Evolutionary conservation across 2,888 invertebrate species (phyloP).

Genomic region (Dynastes hyllus): DNA sequence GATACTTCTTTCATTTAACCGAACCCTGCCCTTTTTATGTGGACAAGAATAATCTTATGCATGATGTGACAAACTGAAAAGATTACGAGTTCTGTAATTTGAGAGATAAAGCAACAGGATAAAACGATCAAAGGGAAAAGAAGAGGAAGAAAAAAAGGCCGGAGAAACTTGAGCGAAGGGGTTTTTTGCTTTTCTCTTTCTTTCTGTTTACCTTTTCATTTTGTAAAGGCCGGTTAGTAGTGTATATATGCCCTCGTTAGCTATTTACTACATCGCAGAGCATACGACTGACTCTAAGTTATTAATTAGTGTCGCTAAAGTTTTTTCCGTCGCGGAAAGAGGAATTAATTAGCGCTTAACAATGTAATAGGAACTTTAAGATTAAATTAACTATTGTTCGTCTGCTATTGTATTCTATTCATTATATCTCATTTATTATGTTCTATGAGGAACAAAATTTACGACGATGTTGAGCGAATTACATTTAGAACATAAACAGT

Average conservation of each 20-base stretch:
- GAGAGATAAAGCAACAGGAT: slow-evolving; percentile 37
- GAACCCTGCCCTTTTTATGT: slow-evolving; percentile 13
- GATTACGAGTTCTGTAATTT: slow-evolving; percentile 54
- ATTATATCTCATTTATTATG: no score
- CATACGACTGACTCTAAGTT: not conserved
- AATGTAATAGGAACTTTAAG: no score
- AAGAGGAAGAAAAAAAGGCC: slow-evolving; percentile 9
- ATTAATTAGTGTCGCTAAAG: slow-evolving; percentile 4
- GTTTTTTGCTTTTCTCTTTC: slow-evolving; percentile 20
- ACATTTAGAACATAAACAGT: no score
- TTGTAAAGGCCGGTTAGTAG: not conserved
- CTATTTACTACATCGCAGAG: not conserved
- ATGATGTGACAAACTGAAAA: slow-evolving; percentile 54
- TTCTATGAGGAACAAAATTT: no score
- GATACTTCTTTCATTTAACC: slow-evolving; percentile 24
- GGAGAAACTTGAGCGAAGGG: slow-evolving; percentile 14
- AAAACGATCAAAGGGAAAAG: slow-evolving; percentile 21
- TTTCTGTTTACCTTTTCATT: slow-evolving; percentile 15
- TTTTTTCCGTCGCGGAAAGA: not conserved
- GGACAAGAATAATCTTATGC: slow-evolving; percentile 46
- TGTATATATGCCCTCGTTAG: not conserved
- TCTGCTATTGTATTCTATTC: no score
- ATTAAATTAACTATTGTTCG: no score
- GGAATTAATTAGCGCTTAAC: slow-evolving; percentile 3
- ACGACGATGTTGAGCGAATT: no score